Evolutionary conservation across 2,888 invertebrate genomes (phyloP).

Genomic region (Ypsolopha sequella): DNA sequence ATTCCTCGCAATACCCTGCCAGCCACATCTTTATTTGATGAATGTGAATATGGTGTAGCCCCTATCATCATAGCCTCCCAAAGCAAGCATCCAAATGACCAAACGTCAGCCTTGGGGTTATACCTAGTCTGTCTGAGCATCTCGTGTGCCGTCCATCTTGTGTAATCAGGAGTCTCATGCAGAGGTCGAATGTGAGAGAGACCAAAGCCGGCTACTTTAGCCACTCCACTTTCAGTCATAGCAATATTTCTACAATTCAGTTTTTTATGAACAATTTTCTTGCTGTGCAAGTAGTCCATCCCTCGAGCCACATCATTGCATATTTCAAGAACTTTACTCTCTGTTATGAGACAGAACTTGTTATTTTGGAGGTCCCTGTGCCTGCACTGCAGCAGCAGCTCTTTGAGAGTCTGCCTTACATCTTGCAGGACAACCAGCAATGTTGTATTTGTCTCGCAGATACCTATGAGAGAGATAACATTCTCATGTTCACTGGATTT

Average conservation of each 20-base stretch:
- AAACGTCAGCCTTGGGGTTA: constrained; percentile 81
- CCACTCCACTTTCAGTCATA: constrained; percentile 73
- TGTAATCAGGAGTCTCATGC: constrained; percentile 78
- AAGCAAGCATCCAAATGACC: constrained; percentile 85
- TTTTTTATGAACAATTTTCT: constrained; percentile 79
- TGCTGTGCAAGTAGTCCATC: constrained; percentile 77
- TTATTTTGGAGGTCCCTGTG: constrained; percentile 62
- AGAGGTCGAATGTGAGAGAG: constrained; percentile 74
- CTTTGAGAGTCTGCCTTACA: constrained; percentile 76
- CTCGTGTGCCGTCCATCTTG: constrained; percentile 86
- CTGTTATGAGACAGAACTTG: constrained; percentile 72
- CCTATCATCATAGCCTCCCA: constrained; percentile 88
- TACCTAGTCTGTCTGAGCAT: constrained; percentile 77
- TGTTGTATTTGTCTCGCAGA: constrained; percentile 82
- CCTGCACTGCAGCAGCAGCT: constrained; percentile 74
- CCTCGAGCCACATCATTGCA: constrained; percentile 77
- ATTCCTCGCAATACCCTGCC: constrained; percentile 78
- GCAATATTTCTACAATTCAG: constrained; percentile 80
- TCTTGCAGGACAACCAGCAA: constrained; percentile 82
- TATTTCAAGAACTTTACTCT: constrained; percentile 73
- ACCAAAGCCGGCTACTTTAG: constrained; percentile 84
- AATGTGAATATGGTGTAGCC: constrained; percentile 81
- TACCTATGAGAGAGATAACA: constrained; percentile 80
- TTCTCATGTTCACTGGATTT: constrained; percentile 78
- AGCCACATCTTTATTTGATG: constrained; percentile 75